Evolutionary conservation across 2,888 invertebrate genomes (phyloP), one percentile per base, ranked within the genome.

Genomic region (Athetis lepigone): DNA sequence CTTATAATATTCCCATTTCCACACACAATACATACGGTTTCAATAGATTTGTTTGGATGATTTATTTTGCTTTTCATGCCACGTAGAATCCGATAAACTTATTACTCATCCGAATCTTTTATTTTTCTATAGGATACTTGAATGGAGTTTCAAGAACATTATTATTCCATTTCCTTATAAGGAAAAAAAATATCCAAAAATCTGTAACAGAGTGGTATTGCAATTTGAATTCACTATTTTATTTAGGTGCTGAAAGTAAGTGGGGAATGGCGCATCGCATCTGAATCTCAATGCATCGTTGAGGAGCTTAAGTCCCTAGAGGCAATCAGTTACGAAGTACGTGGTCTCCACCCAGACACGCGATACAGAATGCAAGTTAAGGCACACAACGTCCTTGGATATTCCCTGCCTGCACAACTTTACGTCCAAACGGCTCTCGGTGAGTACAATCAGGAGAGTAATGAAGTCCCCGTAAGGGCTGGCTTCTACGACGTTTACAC

Each of bases 381-480:
- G 77, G 99, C 98, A 45, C 97, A 97, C 89, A 99, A 99, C 90
- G 93, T 96, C 23, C 97, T 98, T 71, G 99, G 98, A 61, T 97
- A 95, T 91, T 98, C 98, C 83, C 95, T 96, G 65, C 97, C 98
- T 1, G 97, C 97, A 42, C 96, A 96, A 86, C 96, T 98, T 79
- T 96, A 97, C 88, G 96, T 98, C 90, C 98, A 97, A 94, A 98
- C 98, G 75, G 97, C 98, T 85, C 96, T 97, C 96, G 98, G 98
- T 98, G 97, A 97, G 97, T 96, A 95, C 88, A 91, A 90, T 86
- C 90, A 90, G 85, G 93, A 94, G 78, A 91, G 82, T 90, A 93
- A 92, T 81, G 93, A 94, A 83, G 91, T 93, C 74, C 92, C 92
- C 47, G 82, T 90, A 58, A 91, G 90, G 77, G 93, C 94, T 74